Conservation (phyloP, 2,797 vertebrate genomes). For the Coreius guichenoti region DNA sequence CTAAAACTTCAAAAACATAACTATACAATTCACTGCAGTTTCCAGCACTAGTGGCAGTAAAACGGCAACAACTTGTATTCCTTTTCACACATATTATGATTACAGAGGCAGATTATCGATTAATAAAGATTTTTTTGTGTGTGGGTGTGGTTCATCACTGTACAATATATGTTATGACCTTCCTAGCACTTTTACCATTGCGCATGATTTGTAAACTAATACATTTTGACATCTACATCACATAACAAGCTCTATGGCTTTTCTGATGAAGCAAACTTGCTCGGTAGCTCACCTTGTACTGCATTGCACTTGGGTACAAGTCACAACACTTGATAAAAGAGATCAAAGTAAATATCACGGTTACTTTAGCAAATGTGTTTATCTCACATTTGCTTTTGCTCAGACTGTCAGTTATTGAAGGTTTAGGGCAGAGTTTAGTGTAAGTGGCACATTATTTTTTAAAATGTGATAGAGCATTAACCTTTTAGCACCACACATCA, state of each 20-base stretch:
- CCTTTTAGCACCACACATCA: not conserved
- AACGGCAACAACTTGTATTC: not conserved
- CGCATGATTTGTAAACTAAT: not conserved
- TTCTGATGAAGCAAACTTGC: not conserved
- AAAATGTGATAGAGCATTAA: not conserved
- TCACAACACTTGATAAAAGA: not conserved
- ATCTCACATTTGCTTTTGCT: not conserved
- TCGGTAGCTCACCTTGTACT: not conserved
- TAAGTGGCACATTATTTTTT: not conserved
- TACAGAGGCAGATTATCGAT: not conserved
- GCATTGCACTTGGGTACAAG: not conserved
- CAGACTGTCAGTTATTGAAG: not conserved
- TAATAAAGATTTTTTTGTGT: not conserved
- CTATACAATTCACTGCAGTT: not conserved
- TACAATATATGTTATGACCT: not conserved
- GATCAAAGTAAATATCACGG: not conserved
- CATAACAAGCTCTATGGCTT: not conserved
- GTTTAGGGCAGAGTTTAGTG: not conserved
- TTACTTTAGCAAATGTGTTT: not conserved
- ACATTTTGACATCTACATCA: not conserved
- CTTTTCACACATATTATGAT: not conserved
- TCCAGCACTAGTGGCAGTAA: not conserved
- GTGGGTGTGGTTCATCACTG: not conserved
- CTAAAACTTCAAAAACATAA: not conserved
- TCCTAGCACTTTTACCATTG: not conserved